These are phyloP conservation scores for Clusia tigrina DNA, from an alignment of 2,888 invertebrate genomes.

Conservation along the genomic window DNA sequence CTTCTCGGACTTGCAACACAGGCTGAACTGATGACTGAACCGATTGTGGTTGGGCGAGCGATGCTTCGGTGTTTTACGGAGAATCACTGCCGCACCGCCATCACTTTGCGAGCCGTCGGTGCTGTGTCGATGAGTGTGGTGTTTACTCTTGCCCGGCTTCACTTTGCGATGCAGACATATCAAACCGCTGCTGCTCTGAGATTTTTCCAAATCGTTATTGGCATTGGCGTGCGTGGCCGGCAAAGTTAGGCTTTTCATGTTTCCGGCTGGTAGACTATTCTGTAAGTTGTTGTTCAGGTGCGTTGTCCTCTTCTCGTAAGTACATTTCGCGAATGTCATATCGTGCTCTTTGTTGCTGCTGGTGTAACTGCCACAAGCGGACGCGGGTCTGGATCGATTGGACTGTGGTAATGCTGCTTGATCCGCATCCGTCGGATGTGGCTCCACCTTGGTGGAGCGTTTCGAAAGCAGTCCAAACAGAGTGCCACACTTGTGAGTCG, in stretches of 20 bases:
- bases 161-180: slow-evolving; percentile 55
- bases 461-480: slow-evolving; percentile 58
- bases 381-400: slow-evolving; percentile 38
- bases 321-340: slow-evolving; percentile 60
- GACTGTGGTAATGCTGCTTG: slow-evolving; percentile 38
- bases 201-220: slow-evolving; percentile 42
- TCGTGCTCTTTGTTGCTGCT: slow-evolving; percentile 42
- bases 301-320: slow-evolving; percentile 38
- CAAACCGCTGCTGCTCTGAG: slow-evolving; percentile 48
- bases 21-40: slow-evolving; percentile 62
- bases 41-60: slow-evolving; percentile 61
- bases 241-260: slow-evolving; percentile 48
- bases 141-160: slow-evolving; percentile 50
- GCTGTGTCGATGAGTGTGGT: slow-evolving; percentile 50
- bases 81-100: slow-evolving; percentile 49
- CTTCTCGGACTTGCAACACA: slow-evolving; percentile 62
- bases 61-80: slow-evolving; percentile 53
- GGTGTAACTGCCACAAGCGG: slow-evolving; percentile 37
- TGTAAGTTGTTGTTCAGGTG: slow-evolving; percentile 34
- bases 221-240: slow-evolving; percentile 33
- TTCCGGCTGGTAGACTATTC: slow-evolving; percentile 22
- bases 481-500: slow-evolving; percentile 47
- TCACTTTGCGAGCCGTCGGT: slow-evolving; percentile 57
- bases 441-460: slow-evolving; percentile 63
- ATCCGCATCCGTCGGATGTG: slow-evolving; percentile 49